Evolutionary conservation across 2,113 vertebrate genomes (phyloP), one percentile per base, ranked within the genome.

Genomic region (Chroicocephalus ridibundus): DNA sequence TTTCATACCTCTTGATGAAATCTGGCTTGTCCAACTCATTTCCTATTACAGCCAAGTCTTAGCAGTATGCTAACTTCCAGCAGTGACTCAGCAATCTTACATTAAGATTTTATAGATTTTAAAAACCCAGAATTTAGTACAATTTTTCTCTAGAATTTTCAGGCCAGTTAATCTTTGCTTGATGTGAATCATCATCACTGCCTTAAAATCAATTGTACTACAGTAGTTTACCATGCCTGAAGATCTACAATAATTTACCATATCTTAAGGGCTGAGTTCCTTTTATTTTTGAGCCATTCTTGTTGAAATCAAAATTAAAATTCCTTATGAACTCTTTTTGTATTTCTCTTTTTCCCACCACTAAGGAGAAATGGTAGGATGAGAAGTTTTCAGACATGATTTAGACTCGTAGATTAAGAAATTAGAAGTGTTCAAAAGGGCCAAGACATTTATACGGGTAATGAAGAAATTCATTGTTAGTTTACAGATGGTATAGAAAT

Each of bases 41-140:
- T 75, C 61, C 58, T 71, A 4, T 47, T 6, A 34, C 57, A 91
- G 64, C 47, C 47, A 88, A 81, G 34, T 68, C 69, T 80, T 31
- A 70, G 71, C 64, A 57, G 19, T 15, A 5, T 19, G 34, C 58
- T 76, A 68, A 84, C 70, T 79, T 77, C n/a, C 66, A 82, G 47
- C 19, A 71, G 51, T 96, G 91, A 96, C 85, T 95, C 93, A 88
- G 93, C 82, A 94, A 78, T 51, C 70, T 90, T 81, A 60, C 0
- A 0, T 47, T 62, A 86, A 58, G 36, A 62, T 62, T 69, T 42
- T 60, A 70, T 5, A 88, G 81, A 40, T 32, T 74, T 54, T 17
- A 86, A 72, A 94, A 85, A 51, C 12, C 3, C 25, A 76, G 36
- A 13, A 74, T 49, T 88, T 60, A 32, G 15, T 20, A 21, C 10